Percentiles rank a stretch among this genome's conserved stretches.
phyloP scores from a whole-genome alignment of 2,888 invertebrate species.

The Ophonus ardosiacus region DNA sequence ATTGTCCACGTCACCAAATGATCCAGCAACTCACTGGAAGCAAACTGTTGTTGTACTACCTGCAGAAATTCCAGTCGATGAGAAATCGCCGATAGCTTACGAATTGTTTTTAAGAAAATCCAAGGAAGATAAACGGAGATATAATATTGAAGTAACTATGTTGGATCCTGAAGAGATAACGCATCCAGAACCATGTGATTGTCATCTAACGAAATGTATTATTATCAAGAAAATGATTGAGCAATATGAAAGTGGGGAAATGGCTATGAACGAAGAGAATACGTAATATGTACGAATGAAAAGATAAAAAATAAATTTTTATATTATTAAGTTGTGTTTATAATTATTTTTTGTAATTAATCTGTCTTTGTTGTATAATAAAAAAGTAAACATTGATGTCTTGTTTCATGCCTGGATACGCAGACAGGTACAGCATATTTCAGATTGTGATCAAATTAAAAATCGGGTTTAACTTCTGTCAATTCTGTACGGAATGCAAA shows the following conservation, averaged over 20 bases:
- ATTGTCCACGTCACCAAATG: slow-evolving; percentile 80
- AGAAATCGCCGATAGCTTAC: slow-evolving; percentile 84
- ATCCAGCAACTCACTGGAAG: slow-evolving; percentile 84
- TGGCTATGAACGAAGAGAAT: background rate
- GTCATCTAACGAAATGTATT: slow-evolving; percentile 88
- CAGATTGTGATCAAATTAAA: slow-evolving; percentile 59
- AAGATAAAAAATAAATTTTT: slow-evolving; percentile 10
- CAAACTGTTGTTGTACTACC: slow-evolving; percentile 88
- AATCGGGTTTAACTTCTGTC: slow-evolving; percentile 57
- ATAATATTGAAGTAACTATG: slow-evolving; percentile 84
- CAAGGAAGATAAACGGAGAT: slow-evolving; percentile 78
- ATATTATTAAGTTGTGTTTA: background rate
- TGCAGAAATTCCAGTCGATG: slow-evolving; percentile 78
- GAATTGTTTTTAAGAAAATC: slow-evolving; percentile 81
- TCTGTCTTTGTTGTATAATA: background rate
- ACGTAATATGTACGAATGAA: slow-evolving; percentile 1
- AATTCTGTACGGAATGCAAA: slow-evolving; percentile 51
- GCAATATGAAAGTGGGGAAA: slow-evolving; percentile 73
- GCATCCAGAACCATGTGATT: slow-evolving; percentile 88
- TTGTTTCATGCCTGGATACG: slow-evolving; percentile 34
- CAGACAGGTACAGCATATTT: slow-evolving; percentile 58
- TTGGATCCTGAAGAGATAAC: slow-evolving; percentile 83
- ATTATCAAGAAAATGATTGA: slow-evolving; percentile 81
- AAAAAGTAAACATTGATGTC: slow-evolving; percentile 45
- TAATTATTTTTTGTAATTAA: background rate